These are phyloP conservation scores for Sipha flava DNA, from an alignment of 1,140 invertebrate species.

Conservation along the genomic window DNA sequence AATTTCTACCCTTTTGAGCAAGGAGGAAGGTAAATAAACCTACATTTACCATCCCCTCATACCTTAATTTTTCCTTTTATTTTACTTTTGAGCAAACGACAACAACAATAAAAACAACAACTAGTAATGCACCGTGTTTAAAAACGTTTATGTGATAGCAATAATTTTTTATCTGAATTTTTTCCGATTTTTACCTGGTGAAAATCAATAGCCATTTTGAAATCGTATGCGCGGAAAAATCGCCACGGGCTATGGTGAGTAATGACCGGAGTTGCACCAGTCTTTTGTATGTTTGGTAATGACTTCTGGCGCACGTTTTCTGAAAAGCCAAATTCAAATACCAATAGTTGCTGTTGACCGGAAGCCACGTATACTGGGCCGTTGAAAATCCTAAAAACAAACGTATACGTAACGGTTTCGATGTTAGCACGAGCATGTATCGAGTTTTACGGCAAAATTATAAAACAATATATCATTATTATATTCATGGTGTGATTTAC, in stretches of 20 bases:
- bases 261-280: conserved; percentile 16
- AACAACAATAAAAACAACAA: no score
- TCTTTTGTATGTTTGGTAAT: conserved; percentile 33
- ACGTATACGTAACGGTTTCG: background rate
- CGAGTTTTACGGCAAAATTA: no score
- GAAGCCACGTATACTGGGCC: conserved; percentile 57
- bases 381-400: conserved; percentile 51
- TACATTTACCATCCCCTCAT: no score
- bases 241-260: conserved; percentile 44
- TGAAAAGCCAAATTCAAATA: conserved; percentile 46
- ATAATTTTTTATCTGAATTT: background rate
- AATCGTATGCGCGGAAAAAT: conserved; percentile 36
- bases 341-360: conserved; percentile 50
- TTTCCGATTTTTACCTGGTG: conserved; percentile 7
- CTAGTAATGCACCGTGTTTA: no score
- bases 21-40: no score
- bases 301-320: conserved; percentile 2
- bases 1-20: no score
- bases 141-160: no score
- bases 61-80: no score
- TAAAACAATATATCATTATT: no score
- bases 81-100: no score
- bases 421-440: no score
- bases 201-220: conserved; percentile 33
- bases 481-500: no score